Percentiles rank a stretch among this genome's conserved stretches.
phyloP scores from a whole-genome alignment of 1,140 invertebrate genomes.

The Apolygus lucorum region DNA sequence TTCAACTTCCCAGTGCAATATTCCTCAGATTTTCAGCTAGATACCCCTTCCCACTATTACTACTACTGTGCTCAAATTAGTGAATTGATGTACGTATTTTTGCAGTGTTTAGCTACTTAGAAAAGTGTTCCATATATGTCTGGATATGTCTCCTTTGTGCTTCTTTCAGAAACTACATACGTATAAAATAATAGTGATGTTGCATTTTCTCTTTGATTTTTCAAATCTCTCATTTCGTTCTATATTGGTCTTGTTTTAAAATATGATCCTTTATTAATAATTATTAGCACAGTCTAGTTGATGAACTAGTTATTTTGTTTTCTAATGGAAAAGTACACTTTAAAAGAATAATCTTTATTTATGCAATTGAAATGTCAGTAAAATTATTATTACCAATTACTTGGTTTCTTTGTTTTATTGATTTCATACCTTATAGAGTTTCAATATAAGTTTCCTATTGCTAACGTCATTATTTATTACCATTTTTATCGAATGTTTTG shows the following conservation, averaged over 20 bases:
- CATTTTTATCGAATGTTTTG: too few species aligned
- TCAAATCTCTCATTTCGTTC: background rate
- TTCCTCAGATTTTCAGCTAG: background rate
- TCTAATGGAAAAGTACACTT: background rate
- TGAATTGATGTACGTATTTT: background rate
- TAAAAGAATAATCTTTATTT: background rate
- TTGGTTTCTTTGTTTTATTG: background rate
- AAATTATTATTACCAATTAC: background rate
- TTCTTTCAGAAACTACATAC: too few species aligned
- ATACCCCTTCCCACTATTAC: background rate
- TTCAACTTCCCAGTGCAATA: background rate
- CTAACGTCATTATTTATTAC: too few species aligned
- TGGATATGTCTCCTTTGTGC: too few species aligned
- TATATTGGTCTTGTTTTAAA: background rate
- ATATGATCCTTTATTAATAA: background rate
- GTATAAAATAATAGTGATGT: too few species aligned
- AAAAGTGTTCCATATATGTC: too few species aligned
- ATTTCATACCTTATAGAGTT: too few species aligned
- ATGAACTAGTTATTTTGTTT: background rate
- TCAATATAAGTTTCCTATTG: too few species aligned
- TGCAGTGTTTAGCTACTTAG: background rate
- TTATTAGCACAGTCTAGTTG: background rate
- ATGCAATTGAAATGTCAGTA: background rate
- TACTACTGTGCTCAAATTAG: background rate
- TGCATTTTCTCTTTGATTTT: too few species aligned